A percentile compares a stretch with the other conserved stretches of the same genome.
Evolutionary conservation across 1,140 invertebrate species (phyloP).

Genomic region (Plodia interpunctella): DNA sequence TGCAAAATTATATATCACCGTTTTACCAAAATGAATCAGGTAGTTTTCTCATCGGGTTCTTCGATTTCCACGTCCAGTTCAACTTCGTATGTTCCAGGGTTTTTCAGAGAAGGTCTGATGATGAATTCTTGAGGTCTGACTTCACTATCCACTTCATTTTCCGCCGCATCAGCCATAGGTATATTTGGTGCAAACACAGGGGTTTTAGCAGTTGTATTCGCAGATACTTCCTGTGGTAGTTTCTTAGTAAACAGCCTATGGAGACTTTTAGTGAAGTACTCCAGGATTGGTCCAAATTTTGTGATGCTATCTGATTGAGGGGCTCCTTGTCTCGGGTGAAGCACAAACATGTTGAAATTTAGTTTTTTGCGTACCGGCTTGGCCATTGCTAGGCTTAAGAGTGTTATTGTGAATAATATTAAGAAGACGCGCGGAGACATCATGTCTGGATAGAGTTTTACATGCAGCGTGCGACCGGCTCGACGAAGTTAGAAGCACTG

Average conservation of each 20-base stretch:
- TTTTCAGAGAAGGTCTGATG: slow-evolving; percentile 49
- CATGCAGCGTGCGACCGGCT: slow-evolving; percentile 40
- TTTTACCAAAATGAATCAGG: not conserved
- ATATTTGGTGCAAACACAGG: slow-evolving; percentile 18
- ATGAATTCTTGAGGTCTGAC: slow-evolving; percentile 48
- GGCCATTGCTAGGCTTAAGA: slow-evolving; percentile 32
- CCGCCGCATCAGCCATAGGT: slow-evolving; percentile 37
- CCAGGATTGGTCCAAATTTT: slow-evolving; percentile 80
- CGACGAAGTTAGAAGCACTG: slow-evolving; percentile 49
- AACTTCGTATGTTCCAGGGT: slow-evolving; percentile 63
- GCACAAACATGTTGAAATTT: slow-evolving; percentile 68
- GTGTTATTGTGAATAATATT: slow-evolving; percentile 34
- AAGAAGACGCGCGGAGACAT: slow-evolving; percentile 46
- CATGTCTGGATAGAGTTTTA: not conserved
- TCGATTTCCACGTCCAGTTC: slow-evolving; percentile 61
- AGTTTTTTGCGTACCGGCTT: slow-evolving; percentile 56
- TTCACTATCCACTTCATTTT: slow-evolving; percentile 52
- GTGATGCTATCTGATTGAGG: slow-evolving; percentile 59
- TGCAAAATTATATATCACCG: slow-evolving; percentile 26
- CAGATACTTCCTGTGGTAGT: slow-evolving; percentile 22
- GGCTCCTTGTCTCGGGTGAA: slow-evolving; percentile 42
- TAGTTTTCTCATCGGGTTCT: slow-evolving; percentile 37
- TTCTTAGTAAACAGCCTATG: slow-evolving; percentile 79
- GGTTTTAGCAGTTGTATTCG: slow-evolving; percentile 8
- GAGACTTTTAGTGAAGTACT: slow-evolving; percentile 79